A percentile compares a stretch with the other conserved stretches of the same genome.
Evolutionary conservation across 2,113 vertebrate genomes (phyloP).

Genomic region (Melanerpes aurifrons): DNA sequence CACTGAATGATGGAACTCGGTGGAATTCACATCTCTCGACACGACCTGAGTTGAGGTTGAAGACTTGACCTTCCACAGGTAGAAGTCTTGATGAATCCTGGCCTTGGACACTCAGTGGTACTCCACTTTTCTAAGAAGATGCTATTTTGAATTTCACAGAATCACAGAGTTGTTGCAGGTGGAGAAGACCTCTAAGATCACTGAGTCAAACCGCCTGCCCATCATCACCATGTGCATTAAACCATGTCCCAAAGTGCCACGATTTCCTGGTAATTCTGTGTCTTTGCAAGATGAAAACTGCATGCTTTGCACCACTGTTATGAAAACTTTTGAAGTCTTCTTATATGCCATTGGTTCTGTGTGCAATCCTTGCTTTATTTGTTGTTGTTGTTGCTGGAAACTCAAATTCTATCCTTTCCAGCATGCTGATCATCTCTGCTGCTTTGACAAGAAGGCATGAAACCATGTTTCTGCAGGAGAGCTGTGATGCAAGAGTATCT

Average conservation of each 20-base stretch:
- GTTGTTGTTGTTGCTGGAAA: too few species aligned
- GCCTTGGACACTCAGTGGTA: neutral
- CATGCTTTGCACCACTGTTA: neutral
- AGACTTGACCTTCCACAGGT: neutral
- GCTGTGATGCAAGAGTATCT: too few species aligned
- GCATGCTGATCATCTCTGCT: too few species aligned
- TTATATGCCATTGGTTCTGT: neutral
- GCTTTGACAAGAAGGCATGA: too few species aligned
- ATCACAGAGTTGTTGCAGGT: too few species aligned
- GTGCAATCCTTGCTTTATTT: neutral
- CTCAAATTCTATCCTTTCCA: too few species aligned
- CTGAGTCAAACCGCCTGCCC: too few species aligned
- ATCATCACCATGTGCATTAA: too few species aligned
- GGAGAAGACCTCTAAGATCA: too few species aligned
- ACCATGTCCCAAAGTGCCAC: too few species aligned
- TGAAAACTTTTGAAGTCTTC: neutral
- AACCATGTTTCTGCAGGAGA: too few species aligned
- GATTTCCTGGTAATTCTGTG: neutral
- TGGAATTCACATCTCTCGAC: neutral
- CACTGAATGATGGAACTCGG: conserved; percentile 22
- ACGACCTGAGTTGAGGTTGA: neutral
- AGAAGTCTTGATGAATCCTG: neutral
- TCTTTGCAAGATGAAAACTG: neutral
- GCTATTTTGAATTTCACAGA: neutral
- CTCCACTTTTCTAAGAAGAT: neutral